A percentile compares a stretch with the other conserved stretches of the same genome.
These are phyloP conservation scores for Xerus rutilus DNA, from an alignment of 2,797 vertebrate species.

Conservation along the genomic window DNA sequence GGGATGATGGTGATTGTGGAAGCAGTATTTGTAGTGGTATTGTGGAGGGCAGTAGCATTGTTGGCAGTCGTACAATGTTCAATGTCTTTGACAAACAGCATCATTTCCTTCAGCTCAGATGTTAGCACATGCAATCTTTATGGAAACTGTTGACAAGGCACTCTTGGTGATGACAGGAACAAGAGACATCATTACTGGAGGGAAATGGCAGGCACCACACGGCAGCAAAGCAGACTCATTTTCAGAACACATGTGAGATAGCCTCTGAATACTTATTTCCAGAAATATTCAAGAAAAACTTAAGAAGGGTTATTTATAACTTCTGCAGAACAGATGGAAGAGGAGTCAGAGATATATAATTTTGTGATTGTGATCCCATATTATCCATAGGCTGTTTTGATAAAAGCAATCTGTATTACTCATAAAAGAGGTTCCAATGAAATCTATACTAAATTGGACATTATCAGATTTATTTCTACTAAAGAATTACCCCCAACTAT, in stretches of 20 bases:
- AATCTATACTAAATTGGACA: conserved; percentile 42
- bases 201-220: conserved; percentile 61
- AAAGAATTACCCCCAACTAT: not conserved
- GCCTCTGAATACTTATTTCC: conserved; percentile 36
- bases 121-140: not conserved
- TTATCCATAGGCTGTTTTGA: conserved; percentile 48
- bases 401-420: conserved; percentile 55
- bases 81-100: conserved; percentile 33
- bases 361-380: conserved; percentile 59
- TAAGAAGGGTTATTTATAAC: conserved; percentile 75
- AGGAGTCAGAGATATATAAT: conserved; percentile 62
- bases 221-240: conserved; percentile 60
- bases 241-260: conserved; percentile 57
- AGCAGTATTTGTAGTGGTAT: not conserved
- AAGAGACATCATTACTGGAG: conserved; percentile 35
- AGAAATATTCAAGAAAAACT: conserved; percentile 66
- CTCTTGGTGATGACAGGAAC: conserved; percentile 46
- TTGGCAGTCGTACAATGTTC: not conserved
- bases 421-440: conserved; percentile 35
- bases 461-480: conserved; percentile 4
- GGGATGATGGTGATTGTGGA: not conserved
- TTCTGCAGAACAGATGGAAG: conserved; percentile 50
- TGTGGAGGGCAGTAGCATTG: conserved; percentile 12
- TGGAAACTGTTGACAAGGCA: not conserved
- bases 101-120: not conserved